Base-by-base conservation (phyloP, 2,888 invertebrate genomes). In the Dilophus febrilis region DNA sequence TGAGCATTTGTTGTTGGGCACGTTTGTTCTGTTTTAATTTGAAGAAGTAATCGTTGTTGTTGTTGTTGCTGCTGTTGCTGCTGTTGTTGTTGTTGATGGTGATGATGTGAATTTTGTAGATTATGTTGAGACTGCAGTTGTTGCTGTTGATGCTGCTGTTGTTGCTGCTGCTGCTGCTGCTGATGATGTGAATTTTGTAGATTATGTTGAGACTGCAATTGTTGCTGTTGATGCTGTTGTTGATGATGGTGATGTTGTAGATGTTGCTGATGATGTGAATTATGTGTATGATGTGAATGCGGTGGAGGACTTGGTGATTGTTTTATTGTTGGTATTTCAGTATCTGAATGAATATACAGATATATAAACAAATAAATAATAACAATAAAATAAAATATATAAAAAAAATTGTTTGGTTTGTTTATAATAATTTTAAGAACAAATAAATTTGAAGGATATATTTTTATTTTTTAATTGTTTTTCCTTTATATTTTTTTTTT, bases 221-320 rank as follows among this genome's bases (percentile, higher is more conserved):
- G 28, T n/a, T 44, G 55, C 50, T 41, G 55, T 51, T 43, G 54
- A 48, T 44, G 57, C 45, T 45, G 44, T 47, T 29, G 35, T 32
- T 45, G 45, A 28, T 41, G 39, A 55, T 51, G 44, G 4, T 22
- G 22, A 6, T 22, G 22, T 22, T 4, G 22, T 6, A 6, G 22
- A n/a, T 12, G 17, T 6, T 22, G 22, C 22, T 22, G 22, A 22
- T 34, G 34, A 54, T 41, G 55, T 51, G 42, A 53, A 48, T 44
- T 57, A 44, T 45, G 44, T 47, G 22, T 6, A 22, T 29, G 35
- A 28, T 45, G 45, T 32, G 40, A 37, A 55, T 51, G 44, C 46
- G 61, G 62, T 49, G 56, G 57, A 46, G 63, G 62, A 53, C 62
- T 63, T 49, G 61, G 55, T 47, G 62, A 62, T 53, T 61, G 61